Evolutionary conservation across 2,797 vertebrate genomes (phyloP).

Genomic region (Acestrorhynchus altus): DNA sequence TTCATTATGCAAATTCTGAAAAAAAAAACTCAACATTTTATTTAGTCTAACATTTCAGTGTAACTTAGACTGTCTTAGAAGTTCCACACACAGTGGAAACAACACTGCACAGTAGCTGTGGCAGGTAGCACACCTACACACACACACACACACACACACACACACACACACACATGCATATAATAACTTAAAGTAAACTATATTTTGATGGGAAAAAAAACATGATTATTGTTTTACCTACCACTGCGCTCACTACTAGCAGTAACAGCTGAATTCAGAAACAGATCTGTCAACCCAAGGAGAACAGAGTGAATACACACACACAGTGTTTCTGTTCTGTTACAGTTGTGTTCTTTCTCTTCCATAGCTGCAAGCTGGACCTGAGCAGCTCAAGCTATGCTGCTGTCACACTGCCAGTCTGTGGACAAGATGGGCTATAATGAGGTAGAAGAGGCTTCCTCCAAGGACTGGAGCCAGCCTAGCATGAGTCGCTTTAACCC

Average conservation of each 20-base stretch:
- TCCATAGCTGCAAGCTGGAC: slow-evolving; percentile 24
- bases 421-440: slow-evolving; percentile 46
- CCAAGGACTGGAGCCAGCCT: slow-evolving; percentile 25
- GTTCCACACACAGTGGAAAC: too few species aligned
- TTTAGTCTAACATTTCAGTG: too few species aligned
- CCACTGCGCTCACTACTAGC: neutral
- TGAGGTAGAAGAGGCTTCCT: slow-evolving; percentile 33
- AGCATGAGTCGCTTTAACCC: slow-evolving; percentile 25
- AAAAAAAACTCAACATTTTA: too few species aligned
- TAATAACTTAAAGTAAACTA: too few species aligned
- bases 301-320: neutral
- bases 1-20: too few species aligned
- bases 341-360: neutral
- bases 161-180: too few species aligned
- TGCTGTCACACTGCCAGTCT: slow-evolving; percentile 44
- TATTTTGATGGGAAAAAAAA: too few species aligned
- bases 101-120: too few species aligned
- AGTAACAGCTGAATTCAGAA: slow-evolving; percentile 10
- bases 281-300: slow-evolving; percentile 17
- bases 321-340: slow-evolving; percentile 9
- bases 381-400: slow-evolving; percentile 30
- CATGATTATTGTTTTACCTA: too few species aligned
- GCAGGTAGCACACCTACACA: too few species aligned
- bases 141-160: too few species aligned
- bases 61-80: too few species aligned